phyloP scores from a whole-genome alignment of 2,797 vertebrate species.

The Phalloptychus januarius region DNA sequence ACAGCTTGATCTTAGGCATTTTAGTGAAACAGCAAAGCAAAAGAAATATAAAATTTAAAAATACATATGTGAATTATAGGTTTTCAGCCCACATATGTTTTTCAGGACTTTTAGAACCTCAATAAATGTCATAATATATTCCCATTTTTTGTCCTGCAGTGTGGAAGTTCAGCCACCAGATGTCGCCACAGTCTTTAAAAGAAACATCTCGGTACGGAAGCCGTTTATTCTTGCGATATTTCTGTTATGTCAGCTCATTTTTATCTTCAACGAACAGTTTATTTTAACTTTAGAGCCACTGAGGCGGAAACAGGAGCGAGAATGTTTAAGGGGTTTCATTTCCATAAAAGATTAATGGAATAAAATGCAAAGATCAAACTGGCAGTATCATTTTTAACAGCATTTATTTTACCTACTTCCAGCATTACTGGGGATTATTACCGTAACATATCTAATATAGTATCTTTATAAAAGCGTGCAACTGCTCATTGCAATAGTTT shows the following conservation, averaged over 20 bases:
- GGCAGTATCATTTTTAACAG: neutral
- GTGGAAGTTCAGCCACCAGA: neutral
- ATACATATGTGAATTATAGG: no score
- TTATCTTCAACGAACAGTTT: neutral
- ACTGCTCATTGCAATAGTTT: neutral
- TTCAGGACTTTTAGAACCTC: no score
- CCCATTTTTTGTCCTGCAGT: neutral
- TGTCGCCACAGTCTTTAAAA: neutral
- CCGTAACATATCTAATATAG: no score
- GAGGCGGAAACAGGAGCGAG: neutral
- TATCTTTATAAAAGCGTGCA: neutral
- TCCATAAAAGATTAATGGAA: neutral
- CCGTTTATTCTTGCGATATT: neutral
- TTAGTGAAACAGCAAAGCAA: no score
- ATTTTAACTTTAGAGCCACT: neutral
- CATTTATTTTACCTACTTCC: neutral
- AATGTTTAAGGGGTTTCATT: neutral
- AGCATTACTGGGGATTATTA: neutral
- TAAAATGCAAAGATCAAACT: neutral
- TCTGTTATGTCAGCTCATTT: neutral
- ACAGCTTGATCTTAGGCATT: no score
- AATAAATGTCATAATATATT: no score
- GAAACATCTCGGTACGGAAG: neutral
- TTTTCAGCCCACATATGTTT: no score
- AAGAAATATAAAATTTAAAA: no score